Evolutionary conservation across 2,113 vertebrate species (phyloP), one percentile per base, ranked within the genome.

Genomic region (Prietella phreatophila): DNA sequence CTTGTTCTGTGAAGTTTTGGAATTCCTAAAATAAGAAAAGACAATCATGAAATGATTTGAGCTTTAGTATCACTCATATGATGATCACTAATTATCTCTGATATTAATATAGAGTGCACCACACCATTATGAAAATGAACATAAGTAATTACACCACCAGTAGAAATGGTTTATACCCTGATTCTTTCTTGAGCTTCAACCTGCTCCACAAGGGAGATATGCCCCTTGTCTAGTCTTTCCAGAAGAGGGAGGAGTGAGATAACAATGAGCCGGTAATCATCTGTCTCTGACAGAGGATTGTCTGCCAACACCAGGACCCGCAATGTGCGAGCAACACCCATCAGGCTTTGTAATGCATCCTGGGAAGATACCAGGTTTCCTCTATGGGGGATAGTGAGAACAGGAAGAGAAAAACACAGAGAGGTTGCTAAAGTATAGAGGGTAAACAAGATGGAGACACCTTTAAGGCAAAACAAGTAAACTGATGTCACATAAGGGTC

Each of bases 141-240:
- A 87, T 2, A 0, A 84, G 0, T 50, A 33, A 71, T 71, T 53
- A 36, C 11, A 33, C 11, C n/a, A 53, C 8, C 9, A 33, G 63
- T 5, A 19, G 11, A 14, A 81, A 56, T 82, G 8, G 30, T 56
- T 47, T 9, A 33, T 90, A 96, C 95, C 91, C 36, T 90, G 81
- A 92, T 92, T 53, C 83, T 92, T 55, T 95, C 91, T 0, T 81
- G 86, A 0, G 95, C 97, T 27, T 97, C 96, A 3, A n/a, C 55
- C 85, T 80, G 91, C 85, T 99, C 97, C 0, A 96, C 96, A 0
- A 93, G n/a, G 75, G 96, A 94, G 8, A 95, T 85, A 0, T 88
- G 85, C 0, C 95, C 96, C 92, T 99, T 99, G 93, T 99, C 97
- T 0, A 99, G 94, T 75, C 95, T 94, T 33, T 97, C 94, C 0